These are phyloP conservation scores for Nebria brevicollis DNA, from an alignment of 2,888 invertebrate genomes.

Conservation along the genomic window DNA sequence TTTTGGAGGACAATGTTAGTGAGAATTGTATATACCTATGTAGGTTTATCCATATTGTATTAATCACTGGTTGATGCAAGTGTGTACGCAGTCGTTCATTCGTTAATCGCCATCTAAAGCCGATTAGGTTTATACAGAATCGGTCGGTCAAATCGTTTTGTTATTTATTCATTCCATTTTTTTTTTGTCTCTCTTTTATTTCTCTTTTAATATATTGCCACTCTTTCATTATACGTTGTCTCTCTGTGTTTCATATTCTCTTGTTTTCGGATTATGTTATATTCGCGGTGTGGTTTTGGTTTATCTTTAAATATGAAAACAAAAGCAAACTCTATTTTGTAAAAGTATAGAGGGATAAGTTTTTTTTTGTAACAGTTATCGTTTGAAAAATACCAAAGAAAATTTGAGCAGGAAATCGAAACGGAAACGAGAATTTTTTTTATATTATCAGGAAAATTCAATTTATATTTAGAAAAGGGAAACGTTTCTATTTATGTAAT, in stretches of 20 bases:
- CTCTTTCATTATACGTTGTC: constrained; percentile 4
- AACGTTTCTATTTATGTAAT: not conserved
- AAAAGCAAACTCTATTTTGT: constrained; percentile 4
- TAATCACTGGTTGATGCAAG: not conserved
- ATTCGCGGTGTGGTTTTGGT: constrained; percentile 8
- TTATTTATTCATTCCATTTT: constrained; percentile 39
- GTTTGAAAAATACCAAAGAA: not conserved
- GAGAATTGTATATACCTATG: not conserved
- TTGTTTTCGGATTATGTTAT: constrained; percentile 9
- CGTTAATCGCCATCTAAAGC: constrained; percentile 9
- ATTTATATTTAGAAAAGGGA: not conserved
- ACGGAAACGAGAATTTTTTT: constrained; percentile 34
- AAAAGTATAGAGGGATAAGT: too few relatives aligned
- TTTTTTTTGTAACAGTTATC: too few relatives aligned
- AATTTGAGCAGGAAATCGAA: constrained; percentile 31
- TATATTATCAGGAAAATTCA: not conserved
- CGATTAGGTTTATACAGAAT: constrained; percentile 27
- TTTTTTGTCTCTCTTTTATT: not conserved
- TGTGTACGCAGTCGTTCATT: not conserved
- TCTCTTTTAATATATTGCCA: constrained; percentile 14
- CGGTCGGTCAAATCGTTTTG: constrained; percentile 34
- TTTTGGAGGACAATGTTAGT: not conserved
- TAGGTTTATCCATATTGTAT: constrained; percentile 7
- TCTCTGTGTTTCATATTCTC: not conserved
- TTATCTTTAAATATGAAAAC: constrained; percentile 42